A percentile compares a stretch with the other conserved stretches of the same genome.
These are phyloP conservation scores for Brachymystax lenok DNA, from an alignment of 2,797 vertebrate species.

Conservation along the genomic window DNA sequence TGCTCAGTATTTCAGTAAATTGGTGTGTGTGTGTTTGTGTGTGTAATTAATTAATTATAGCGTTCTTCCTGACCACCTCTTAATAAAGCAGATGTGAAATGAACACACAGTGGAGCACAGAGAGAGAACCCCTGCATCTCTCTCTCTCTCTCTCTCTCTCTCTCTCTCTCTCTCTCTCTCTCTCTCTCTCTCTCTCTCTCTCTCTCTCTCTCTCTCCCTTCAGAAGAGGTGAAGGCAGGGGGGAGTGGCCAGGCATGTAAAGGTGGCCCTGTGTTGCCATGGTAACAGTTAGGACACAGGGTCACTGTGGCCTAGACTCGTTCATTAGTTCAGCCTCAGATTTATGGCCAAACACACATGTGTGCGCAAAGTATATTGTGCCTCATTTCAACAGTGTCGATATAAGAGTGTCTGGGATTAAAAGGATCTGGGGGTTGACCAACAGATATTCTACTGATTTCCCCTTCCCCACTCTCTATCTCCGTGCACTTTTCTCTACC, in stretches of 20 bases:
- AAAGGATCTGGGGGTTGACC: background rate
- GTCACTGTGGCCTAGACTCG: slow-evolving; percentile 32
- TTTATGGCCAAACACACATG: slow-evolving; percentile 35
- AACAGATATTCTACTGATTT: background rate
- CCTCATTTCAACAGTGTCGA: background rate
- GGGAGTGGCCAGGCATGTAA: slow-evolving; percentile 7
- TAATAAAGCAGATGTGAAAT: background rate
- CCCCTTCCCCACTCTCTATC: background rate
- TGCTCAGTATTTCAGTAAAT: background rate
- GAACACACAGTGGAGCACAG: background rate
- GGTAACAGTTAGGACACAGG: slow-evolving; percentile 39
- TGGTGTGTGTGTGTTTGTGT: background rate
- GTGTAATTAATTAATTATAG: too few relatives aligned
- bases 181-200: background rate
- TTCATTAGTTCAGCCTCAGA: slow-evolving; percentile 56
- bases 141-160: too few relatives aligned
- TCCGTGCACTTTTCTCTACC: slow-evolving; percentile 10
- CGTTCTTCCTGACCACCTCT: background rate
- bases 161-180: background rate
- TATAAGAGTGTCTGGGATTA: slow-evolving; percentile 6
- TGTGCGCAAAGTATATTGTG: background rate
- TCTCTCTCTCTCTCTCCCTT: background rate
- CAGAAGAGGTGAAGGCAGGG: slow-evolving; percentile 41
- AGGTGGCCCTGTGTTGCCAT: slow-evolving; percentile 20
- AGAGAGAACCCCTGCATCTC: background rate